Conservation (phyloP, 2,888 invertebrate genomes). For the Habrosyne pyritoides region DNA sequence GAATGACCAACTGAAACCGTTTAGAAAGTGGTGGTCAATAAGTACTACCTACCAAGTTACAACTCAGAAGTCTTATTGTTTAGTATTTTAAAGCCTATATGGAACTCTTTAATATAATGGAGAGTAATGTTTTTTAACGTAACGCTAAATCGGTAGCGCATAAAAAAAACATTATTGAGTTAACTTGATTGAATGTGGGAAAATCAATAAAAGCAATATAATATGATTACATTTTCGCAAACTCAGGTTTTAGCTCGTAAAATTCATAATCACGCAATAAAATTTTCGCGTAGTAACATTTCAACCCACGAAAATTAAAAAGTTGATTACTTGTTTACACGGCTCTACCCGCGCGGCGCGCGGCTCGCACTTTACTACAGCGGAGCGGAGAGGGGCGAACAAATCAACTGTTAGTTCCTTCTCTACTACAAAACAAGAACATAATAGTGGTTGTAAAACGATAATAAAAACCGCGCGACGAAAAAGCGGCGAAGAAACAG, state of each 20-base stretch:
- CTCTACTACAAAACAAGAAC: constrained; percentile 41
- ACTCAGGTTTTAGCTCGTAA: background rate
- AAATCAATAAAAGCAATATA: background rate
- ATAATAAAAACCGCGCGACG: constrained; percentile 10
- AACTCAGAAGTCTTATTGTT: too few relatives aligned
- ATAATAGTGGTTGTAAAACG: constrained; percentile 43
- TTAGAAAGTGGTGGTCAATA: too few relatives aligned
- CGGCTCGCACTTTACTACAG: constrained; percentile 8
- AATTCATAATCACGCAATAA: background rate
- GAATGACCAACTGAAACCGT: too few relatives aligned
- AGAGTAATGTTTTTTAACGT: too few relatives aligned
- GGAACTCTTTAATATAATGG: too few relatives aligned
- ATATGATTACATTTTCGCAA: background rate
- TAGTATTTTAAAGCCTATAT: too few relatives aligned
- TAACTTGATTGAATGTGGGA: too few relatives aligned
- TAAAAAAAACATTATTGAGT: too few relatives aligned
- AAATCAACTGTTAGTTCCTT: constrained; percentile 34
- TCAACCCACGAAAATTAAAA: constrained; percentile 35
- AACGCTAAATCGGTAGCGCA: too few relatives aligned
- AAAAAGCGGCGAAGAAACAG: background rate
- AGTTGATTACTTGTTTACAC: constrained; percentile 38
- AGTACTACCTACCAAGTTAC: too few relatives aligned
- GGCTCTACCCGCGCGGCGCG: background rate
- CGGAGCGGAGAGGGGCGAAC: constrained; percentile 5
- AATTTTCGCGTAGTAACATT: constrained; percentile 12